Conservation (phyloP, 2,113 vertebrate genomes). For the Neolamprologus toae region DNA sequence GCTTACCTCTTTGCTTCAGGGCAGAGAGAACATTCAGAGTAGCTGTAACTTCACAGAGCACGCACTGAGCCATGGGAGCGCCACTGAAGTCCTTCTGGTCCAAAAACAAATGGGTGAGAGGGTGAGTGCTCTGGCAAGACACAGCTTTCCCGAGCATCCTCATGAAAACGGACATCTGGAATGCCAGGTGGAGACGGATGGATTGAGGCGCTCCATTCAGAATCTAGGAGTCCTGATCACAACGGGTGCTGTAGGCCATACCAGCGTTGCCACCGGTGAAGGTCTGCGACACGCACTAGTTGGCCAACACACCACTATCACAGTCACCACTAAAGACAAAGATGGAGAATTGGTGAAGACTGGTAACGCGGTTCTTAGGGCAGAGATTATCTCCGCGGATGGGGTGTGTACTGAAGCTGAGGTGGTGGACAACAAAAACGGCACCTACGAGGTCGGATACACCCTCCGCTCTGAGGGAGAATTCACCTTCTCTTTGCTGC, state of each 20-base stretch:
- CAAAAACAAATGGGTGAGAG: slow-evolving; percentile 94
- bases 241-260: slow-evolving; percentile 84
- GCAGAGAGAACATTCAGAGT: slow-evolving; percentile 92
- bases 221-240: slow-evolving; percentile 89
- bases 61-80: slow-evolving; percentile 87
- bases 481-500: slow-evolving; percentile 79
- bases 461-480: slow-evolving; percentile 84
- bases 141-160: slow-evolving; percentile 83
- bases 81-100: slow-evolving; percentile 87
- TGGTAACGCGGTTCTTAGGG: slow-evolving; percentile 81
- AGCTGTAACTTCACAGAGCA: slow-evolving; percentile 93
- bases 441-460: slow-evolving; percentile 93
- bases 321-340: slow-evolving; percentile 93
- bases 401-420: slow-evolving; percentile 72
- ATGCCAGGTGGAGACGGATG: slow-evolving; percentile 86
- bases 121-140: slow-evolving; percentile 79
- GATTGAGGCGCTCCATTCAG: slow-evolving; percentile 86
- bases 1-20: slow-evolving; percentile 84
- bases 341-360: slow-evolving; percentile 87
- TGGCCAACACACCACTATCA: slow-evolving; percentile 83
- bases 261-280: slow-evolving; percentile 90
- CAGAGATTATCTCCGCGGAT: slow-evolving; percentile 73
- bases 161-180: slow-evolving; percentile 91
- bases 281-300: slow-evolving; percentile 88
- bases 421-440: slow-evolving; percentile 92